These are phyloP conservation scores for Electrophaes corylata DNA, from an alignment of 2,888 invertebrate genomes.

Conservation along the genomic window DNA sequence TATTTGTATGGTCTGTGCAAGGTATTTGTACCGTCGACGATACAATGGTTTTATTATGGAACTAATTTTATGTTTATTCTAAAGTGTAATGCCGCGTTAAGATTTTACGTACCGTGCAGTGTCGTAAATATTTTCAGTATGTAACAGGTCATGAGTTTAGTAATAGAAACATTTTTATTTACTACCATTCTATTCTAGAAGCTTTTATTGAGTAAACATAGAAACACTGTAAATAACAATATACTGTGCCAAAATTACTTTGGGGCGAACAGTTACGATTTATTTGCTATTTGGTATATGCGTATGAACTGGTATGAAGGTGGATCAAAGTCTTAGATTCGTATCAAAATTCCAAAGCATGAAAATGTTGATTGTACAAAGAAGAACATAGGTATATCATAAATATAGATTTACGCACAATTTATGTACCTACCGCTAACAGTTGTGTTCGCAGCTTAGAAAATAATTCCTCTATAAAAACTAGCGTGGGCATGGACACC, in stretches of 20 bases:
- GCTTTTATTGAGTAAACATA: constrained; percentile 51
- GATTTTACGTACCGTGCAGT: constrained; percentile 23
- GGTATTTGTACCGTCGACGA: too few species aligned
- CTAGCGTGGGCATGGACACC: too few species aligned
- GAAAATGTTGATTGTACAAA: not conserved
- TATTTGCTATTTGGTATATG: constrained; percentile 1
- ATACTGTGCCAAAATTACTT: constrained; percentile 62
- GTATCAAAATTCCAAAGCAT: not conserved
- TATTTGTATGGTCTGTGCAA: too few species aligned
- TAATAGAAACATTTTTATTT: constrained; percentile 39
- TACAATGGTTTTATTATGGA: not conserved
- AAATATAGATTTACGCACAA: too few species aligned
- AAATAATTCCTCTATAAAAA: too few species aligned
- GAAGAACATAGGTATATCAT: too few species aligned
- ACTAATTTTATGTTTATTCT: constrained; percentile 18
- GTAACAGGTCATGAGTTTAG: constrained; percentile 25
- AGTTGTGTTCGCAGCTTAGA: too few species aligned
- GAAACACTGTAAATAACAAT: constrained; percentile 59
- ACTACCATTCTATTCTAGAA: constrained; percentile 37
- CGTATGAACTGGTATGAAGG: constrained; percentile 1
- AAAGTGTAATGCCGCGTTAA: constrained; percentile 24
- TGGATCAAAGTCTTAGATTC: constrained; percentile 3
- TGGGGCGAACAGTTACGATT: constrained; percentile 34
- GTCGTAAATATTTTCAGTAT: constrained; percentile 31
- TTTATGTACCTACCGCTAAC: too few species aligned